Evolutionary conservation across 2,797 vertebrate genomes (phyloP).

Genomic region (Nannoperca obscura): DNA sequence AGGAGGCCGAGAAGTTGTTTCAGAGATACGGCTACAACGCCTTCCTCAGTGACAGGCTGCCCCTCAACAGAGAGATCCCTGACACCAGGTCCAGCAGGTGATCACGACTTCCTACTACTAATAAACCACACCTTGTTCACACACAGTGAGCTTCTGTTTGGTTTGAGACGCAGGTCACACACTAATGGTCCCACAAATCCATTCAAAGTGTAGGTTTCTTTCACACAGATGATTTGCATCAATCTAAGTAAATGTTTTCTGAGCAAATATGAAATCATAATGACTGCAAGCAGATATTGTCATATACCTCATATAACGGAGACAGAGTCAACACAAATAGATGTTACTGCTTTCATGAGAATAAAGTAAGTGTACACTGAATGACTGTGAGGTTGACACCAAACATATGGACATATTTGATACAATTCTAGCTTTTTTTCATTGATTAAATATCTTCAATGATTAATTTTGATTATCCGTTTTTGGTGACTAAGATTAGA

Average conservation of each 20-base stretch:
- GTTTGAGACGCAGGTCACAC: background rate
- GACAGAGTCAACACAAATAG: background rate
- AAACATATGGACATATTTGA: background rate
- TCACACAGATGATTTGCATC: too few species aligned
- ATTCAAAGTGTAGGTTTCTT: background rate
- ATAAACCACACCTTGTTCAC: background rate
- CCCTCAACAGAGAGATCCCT: conserved; percentile 89
- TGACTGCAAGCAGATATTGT: background rate
- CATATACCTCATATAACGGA: background rate
- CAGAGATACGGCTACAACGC: conserved; percentile 93
- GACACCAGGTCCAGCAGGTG: conserved; percentile 84
- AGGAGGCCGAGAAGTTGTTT: conserved; percentile 87
- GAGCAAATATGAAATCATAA: too few species aligned
- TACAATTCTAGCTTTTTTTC: background rate
- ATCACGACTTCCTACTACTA: background rate
- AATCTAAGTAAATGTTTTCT: too few species aligned
- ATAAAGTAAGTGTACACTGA: background rate
- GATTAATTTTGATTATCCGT: background rate
- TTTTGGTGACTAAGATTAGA: too few species aligned
- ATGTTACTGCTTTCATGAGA: background rate
- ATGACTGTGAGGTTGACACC: background rate
- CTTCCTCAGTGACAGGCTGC: conserved; percentile 93
- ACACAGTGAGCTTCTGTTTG: background rate
- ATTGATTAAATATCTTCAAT: background rate
- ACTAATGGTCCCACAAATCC: background rate